phyloP scores from a whole-genome alignment of 2,888 invertebrate genomes.

The Caenorhabditis sp. region DNA sequence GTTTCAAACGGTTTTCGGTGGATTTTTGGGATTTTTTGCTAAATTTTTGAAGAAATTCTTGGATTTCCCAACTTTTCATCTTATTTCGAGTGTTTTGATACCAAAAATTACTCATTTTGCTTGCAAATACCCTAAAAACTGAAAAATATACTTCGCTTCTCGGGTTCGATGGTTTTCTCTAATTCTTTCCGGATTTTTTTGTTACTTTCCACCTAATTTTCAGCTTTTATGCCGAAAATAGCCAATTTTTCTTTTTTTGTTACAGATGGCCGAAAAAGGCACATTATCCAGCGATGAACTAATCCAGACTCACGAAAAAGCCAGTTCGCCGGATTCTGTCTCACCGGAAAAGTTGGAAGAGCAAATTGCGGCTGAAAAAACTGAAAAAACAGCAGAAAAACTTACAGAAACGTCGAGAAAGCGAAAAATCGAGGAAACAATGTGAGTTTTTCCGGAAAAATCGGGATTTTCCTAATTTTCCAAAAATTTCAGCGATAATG shows the following conservation, averaged over 20 bases:
- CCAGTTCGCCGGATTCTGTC: neutral
- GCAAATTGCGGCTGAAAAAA: neutral
- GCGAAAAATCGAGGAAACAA: constrained; percentile 15
- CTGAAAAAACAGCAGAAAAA: neutral
- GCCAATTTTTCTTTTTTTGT: neutral
- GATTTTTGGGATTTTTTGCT: neutral
- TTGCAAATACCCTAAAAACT: constrained; percentile 35
- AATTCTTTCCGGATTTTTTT: neutral
- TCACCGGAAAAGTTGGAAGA: neutral
- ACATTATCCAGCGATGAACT: neutral
- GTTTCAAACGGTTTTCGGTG: neutral
- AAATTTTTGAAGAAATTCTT: neutral
- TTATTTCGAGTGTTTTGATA: neutral
- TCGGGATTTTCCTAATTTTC: too few species aligned
- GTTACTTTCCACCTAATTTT: neutral
- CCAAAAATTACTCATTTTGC: neutral
- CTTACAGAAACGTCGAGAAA: neutral
- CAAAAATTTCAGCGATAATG: too few species aligned
- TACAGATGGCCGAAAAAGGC: constrained; percentile 35
- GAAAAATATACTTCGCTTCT: too few species aligned
- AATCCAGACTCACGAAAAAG: constrained; percentile 1
- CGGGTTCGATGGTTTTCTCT: too few species aligned
- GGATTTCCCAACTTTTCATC: neutral
- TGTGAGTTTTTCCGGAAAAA: constrained; percentile 15
- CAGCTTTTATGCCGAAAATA: constrained; percentile 4